Evolutionary conservation across 2,797 vertebrate species (phyloP).

Genomic region (Typhlichthys eigenmanni): DNA sequence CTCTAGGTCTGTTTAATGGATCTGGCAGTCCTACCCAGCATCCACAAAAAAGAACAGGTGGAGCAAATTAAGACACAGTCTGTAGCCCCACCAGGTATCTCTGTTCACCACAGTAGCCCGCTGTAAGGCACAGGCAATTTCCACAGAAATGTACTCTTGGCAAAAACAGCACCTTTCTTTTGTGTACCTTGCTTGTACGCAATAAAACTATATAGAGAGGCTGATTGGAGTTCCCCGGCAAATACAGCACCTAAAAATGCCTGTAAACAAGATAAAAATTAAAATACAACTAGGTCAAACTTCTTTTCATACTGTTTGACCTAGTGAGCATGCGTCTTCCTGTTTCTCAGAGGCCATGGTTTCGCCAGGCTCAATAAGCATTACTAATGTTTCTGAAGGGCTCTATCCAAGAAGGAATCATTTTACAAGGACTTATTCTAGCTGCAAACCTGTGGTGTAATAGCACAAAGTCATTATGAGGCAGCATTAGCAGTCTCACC

Average conservation of each 20-base stretch:
- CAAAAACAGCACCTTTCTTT: constrained; percentile 58
- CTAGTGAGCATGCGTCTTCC: constrained; percentile 5
- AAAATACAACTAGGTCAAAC: constrained; percentile 41
- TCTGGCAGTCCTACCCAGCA: constrained; percentile 81
- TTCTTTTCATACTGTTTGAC: constrained; percentile 22
- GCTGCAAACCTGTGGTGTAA: constrained; percentile 43
- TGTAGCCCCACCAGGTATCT: constrained; percentile 66
- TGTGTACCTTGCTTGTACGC: constrained; percentile 65
- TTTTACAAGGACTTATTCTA: constrained; percentile 50
- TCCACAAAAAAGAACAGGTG: constrained; percentile 76
- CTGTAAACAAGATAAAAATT: constrained; percentile 22
- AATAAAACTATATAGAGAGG: constrained; percentile 56
- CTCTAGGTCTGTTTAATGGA: constrained; percentile 85
- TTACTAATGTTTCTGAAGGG: constrained; percentile 51
- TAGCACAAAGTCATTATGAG: constrained; percentile 56
- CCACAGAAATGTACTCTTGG: constrained; percentile 71
- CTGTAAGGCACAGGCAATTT: constrained; percentile 74
- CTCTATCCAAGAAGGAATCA: constrained; percentile 31
- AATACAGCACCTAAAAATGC: constrained; percentile 53
- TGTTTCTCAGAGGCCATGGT: constrained; percentile 17
- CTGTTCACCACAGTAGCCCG: constrained; percentile 70
- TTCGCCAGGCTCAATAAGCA: constrained; percentile 18
- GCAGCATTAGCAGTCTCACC: constrained; percentile 58
- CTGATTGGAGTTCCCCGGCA: constrained; percentile 43
- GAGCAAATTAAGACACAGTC: constrained; percentile 82